A percentile compares a stretch with the other conserved stretches of the same genome.
phyloP scores from a whole-genome alignment of 2,113 vertebrate genomes.

The Forbesichthys papilliferus region DNA sequence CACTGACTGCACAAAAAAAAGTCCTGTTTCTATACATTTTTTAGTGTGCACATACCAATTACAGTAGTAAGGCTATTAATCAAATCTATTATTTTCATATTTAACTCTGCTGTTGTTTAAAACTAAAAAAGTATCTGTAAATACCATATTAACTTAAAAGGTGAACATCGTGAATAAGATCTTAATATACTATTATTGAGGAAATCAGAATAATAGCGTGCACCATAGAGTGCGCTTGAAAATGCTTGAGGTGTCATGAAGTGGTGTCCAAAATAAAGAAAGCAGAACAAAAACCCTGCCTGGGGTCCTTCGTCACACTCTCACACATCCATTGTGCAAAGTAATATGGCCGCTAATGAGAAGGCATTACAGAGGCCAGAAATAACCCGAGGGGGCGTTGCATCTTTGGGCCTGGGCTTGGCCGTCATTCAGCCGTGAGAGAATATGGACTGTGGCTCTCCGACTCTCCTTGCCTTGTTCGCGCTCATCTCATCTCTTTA shows the following conservation, averaged over 20 bases:
- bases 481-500: conserved; percentile 49
- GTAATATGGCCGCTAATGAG: conserved; percentile 58
- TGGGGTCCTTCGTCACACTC: conserved; percentile 3
- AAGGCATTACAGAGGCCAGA: conserved; percentile 50
- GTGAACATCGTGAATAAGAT: too few species aligned
- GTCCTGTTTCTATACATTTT: too few species aligned
- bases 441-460: conserved; percentile 39
- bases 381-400: conserved; percentile 43
- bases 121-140: too few species aligned
- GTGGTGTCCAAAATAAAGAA: background rate
- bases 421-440: conserved; percentile 35
- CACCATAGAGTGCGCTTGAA: too few species aligned
- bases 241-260: background rate
- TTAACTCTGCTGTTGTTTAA: too few species aligned
- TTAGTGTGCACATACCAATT: too few species aligned
- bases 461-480: conserved; percentile 28
- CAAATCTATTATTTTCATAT: too few species aligned
- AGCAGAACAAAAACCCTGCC: conserved; percentile 4
- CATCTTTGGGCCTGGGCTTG: conserved; percentile 18
- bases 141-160: too few species aligned
- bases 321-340: conserved; percentile 48
- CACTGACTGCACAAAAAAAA: background rate
- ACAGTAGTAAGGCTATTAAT: too few species aligned
- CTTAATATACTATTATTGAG: too few species aligned
- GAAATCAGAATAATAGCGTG: too few species aligned